Percentiles rank a stretch among this genome's conserved stretches.
Conservation (phyloP, 2,888 invertebrate species). For the Trileptium ribeirensis region DNA sequence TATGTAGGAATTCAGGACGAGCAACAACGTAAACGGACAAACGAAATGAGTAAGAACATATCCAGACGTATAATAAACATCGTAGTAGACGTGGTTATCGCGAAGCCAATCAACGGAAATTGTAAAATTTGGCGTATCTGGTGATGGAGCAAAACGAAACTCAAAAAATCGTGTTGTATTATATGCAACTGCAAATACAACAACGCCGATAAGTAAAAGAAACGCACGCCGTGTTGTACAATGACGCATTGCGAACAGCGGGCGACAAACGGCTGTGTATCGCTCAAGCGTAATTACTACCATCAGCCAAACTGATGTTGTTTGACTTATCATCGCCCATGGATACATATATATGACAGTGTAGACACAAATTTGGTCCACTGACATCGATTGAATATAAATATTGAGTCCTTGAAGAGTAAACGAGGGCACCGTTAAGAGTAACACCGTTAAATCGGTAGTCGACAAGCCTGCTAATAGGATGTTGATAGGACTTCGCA, state of each 20-base stretch:
- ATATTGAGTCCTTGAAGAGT: conserved; percentile 5
- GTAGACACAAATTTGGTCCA: conserved; percentile 13
- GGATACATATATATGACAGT: conserved; percentile 16
- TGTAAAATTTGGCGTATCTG: neutral
- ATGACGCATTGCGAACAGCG: conserved; percentile 11
- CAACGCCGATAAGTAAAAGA: neutral
- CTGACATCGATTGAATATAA: neutral
- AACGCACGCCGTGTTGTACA: conserved; percentile 11
- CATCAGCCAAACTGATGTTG: conserved; percentile 12
- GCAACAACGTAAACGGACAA: neutral
- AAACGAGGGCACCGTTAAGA: conserved; percentile 5
- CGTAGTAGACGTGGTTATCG: neutral
- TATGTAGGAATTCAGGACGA: neutral
- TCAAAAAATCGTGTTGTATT: conserved; percentile 10
- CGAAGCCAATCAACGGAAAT: neutral
- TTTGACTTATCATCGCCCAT: neutral
- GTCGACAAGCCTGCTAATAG: neutral
- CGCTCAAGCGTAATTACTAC: conserved; percentile 10
- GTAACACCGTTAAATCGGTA: neutral
- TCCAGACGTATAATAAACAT: conserved; percentile 2
- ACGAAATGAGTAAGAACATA: conserved; percentile 8
- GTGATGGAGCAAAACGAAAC: neutral
- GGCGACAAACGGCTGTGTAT: conserved; percentile 1
- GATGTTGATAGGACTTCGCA: conserved; percentile 10
- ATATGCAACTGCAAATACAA: neutral